These are phyloP conservation scores for Ornithoptera priamus DNA, from an alignment of 2,888 invertebrate species.

Conservation along the genomic window DNA sequence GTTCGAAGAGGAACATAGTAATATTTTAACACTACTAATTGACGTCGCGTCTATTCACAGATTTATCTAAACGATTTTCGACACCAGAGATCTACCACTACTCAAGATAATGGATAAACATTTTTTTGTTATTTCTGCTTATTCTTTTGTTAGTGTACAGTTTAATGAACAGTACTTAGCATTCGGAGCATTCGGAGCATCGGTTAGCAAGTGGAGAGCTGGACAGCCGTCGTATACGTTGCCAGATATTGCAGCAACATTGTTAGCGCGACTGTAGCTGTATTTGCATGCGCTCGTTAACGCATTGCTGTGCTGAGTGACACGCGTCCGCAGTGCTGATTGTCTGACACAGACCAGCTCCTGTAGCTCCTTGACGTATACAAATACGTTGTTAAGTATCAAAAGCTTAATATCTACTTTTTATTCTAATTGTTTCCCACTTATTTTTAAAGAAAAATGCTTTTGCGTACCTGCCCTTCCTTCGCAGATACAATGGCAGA, in stretches of 20 bases:
- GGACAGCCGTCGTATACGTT: neutral
- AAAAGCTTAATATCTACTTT: constrained; percentile 6
- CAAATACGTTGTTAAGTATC: constrained; percentile 17
- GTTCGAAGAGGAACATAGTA: no score
- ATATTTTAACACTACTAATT: no score
- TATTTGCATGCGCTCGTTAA: constrained; percentile 79
- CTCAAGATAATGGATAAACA: no score
- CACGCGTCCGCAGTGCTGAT: constrained; percentile 62
- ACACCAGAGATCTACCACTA: no score
- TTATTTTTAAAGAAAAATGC: neutral
- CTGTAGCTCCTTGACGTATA: constrained; percentile 14
- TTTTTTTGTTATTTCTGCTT: no score
- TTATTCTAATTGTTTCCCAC: constrained; percentile 3
- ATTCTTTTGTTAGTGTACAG: no score
- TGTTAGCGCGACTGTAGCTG: constrained; percentile 59
- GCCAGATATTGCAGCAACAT: constrained; percentile 42
- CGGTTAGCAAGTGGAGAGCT: neutral
- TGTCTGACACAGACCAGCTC: constrained; percentile 44
- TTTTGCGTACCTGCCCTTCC: neutral
- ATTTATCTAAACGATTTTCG: no score
- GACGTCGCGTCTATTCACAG: no score
- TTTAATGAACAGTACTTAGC: no score
- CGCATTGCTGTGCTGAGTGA: constrained; percentile 68
- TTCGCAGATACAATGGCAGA: neutral
- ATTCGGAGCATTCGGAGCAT: no score